Conservation (phyloP, 2,797 vertebrate species). For the Dicrostonyx torquatus region DNA sequence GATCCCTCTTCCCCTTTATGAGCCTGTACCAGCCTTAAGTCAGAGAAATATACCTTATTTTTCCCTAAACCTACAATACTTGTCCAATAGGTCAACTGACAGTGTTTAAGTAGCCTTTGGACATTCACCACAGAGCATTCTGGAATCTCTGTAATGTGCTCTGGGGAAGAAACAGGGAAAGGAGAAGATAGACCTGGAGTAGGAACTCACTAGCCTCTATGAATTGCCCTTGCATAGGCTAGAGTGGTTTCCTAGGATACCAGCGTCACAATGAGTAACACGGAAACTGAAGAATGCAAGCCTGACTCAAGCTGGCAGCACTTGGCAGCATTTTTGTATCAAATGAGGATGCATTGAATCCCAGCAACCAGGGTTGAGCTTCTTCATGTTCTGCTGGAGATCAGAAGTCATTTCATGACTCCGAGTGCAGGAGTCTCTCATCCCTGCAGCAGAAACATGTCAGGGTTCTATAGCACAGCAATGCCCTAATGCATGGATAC, state of each 20-base stretch:
- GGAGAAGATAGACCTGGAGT: not conserved
- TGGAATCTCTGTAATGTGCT: not conserved
- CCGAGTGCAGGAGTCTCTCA: not conserved
- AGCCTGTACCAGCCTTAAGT: not conserved
- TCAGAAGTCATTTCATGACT: not conserved
- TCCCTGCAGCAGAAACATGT: not conserved
- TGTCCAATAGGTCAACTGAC: not conserved
- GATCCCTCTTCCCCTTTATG: not conserved
- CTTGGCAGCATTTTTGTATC: not conserved
- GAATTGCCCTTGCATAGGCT: not conserved
- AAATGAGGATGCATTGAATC: not conserved
- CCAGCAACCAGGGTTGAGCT: not conserved
- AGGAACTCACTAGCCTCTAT: not conserved
- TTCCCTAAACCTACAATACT: not conserved
- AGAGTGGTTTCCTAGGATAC: not conserved
- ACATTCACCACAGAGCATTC: not conserved
- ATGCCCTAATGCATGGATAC: rapidly evolving
- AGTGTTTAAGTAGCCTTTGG: not conserved
- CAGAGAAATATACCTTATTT: not conserved
- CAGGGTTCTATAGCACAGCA: not conserved
- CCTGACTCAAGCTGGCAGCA: not conserved
- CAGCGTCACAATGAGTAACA: not conserved
- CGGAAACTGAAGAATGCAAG: not conserved
- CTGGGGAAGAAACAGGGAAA: not conserved
- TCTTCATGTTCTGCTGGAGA: not conserved